Percentiles rank a stretch among this genome's conserved stretches.
These are phyloP conservation scores for Busseola fusca DNA, from an alignment of 2,888 invertebrate genomes.

Conservation along the genomic window DNA sequence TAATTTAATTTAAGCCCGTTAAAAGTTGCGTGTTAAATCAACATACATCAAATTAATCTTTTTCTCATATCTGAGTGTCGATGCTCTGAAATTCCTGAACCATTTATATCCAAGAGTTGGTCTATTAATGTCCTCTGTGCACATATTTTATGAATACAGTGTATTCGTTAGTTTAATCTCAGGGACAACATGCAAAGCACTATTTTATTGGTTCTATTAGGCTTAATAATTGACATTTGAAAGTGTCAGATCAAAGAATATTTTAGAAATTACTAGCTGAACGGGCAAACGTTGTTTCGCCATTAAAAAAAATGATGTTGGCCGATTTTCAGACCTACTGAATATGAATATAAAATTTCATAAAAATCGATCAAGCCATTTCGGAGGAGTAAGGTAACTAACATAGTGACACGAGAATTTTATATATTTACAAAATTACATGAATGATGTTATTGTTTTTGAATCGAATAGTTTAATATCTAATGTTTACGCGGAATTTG, in stretches of 20 bases:
- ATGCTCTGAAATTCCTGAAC: conserved; percentile 62
- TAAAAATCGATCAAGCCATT: too few species aligned
- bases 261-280: neutral
- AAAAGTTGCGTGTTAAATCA: conserved; percentile 57
- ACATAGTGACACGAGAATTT: too few species aligned
- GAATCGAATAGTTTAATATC: neutral
- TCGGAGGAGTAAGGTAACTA: too few species aligned
- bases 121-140: conserved; percentile 45
- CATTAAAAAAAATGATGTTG: too few species aligned
- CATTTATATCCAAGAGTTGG: conserved; percentile 60
- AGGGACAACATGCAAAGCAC: neutral
- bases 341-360: too few species aligned
- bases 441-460: too few species aligned
- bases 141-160: conserved; percentile 47
- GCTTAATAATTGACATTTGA: conserved; percentile 1
- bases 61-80: conserved; percentile 58
- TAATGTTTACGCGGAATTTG: neutral
- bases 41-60: conserved; percentile 63
- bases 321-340: too few species aligned
- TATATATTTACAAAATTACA: too few species aligned
- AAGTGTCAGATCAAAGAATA: conserved; percentile 27
- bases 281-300: too few species aligned
- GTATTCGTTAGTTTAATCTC: conserved; percentile 9
- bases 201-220: conserved; percentile 4
- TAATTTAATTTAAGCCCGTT: conserved; percentile 37